phyloP scores from a whole-genome alignment of 2,888 invertebrate species.

The Epirrhoe tristata region DNA sequence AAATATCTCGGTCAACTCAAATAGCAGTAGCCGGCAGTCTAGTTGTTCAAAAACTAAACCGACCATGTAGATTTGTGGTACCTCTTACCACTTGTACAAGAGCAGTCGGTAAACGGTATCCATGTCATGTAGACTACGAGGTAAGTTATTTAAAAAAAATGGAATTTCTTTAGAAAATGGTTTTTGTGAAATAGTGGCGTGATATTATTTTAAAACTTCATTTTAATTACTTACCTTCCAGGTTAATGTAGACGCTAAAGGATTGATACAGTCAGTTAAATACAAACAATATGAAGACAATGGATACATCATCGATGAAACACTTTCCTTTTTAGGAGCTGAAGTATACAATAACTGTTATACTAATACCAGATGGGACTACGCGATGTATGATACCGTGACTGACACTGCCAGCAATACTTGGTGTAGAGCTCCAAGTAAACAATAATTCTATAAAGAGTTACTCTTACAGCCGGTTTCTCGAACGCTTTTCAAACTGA shows the following conservation, averaged over 20 bases:
- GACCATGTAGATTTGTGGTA: slow-evolving; percentile 87
- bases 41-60: slow-evolving; percentile 85
- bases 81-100: slow-evolving; percentile 87
- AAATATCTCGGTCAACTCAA: slow-evolving; percentile 86
- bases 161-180: no score
- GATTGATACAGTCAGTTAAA: slow-evolving; percentile 79
- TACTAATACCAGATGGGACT: slow-evolving; percentile 54
- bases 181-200: no score
- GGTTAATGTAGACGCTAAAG: slow-evolving; percentile 61
- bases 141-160: slow-evolving; percentile 51
- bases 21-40: slow-evolving; percentile 72
- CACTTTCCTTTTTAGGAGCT: slow-evolving; percentile 40
- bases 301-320: slow-evolving; percentile 62
- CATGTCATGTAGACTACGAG: slow-evolving; percentile 81
- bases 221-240: neutral
- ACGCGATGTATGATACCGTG: slow-evolving; percentile 48
- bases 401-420: slow-evolving; percentile 61
- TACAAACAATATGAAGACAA: slow-evolving; percentile 73
- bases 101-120: slow-evolving; percentile 82
- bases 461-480: neutral
- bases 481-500: neutral
- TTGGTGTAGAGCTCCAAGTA: slow-evolving; percentile 62
- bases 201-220: neutral
- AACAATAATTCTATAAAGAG: neutral
- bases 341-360: slow-evolving; percentile 54